Base-by-base conservation (phyloP, 2,113 vertebrate species). In the Heloderma charlesbogerti region DNA sequence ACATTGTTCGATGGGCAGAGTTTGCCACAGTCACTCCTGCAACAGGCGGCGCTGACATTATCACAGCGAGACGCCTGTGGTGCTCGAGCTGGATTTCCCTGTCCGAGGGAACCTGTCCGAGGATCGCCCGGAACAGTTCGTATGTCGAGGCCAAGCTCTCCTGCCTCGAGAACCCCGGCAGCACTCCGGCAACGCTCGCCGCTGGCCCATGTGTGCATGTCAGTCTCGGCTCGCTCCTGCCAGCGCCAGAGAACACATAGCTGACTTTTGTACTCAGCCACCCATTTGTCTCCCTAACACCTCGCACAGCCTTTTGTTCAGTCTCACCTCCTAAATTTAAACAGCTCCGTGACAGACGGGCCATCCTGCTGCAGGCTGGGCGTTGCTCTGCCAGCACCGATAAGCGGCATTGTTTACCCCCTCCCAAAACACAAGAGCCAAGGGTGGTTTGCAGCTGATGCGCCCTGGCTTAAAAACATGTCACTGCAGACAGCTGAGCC, bases 191-290 rank as follows among this genome's bases (percentile, higher is more conserved):
- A 0, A 29, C 48, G 2, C 72, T 60, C 13, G 0, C 0, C 0
- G n/a, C 86, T 66, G 0, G 86, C 92, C 63, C 95, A 96, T 92
- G 94, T 96, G 95, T 90, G 60, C 0, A 79, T 92, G 94, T 96
- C 96, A 92, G 43, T 96, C 96, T 96, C n/a, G 51, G 37, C 85
- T 63, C 1, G 25, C 89, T 72, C 31, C 77, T 40, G 0, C 37
- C 89, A 0, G 78, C 86, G 93, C 95, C 95, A 94, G 90, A 87
- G 25, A 29, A n/a, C 95, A 89, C 5, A 31, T 92, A 34, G 54
- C 92, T 93, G 75, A 78, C 94, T 94, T 60, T 80, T 0, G 54
- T 67, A 75, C 92, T 92, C 91, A 74, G 88, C 88, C 27, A 4
- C 79, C 91, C 88, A 0, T 82, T 87, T 84, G 93, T 92, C 87